Evolutionary conservation across 2,888 invertebrate genomes (phyloP), one percentile per base, ranked within the genome.

Genomic region (Steinernema scapterisci): DNA sequence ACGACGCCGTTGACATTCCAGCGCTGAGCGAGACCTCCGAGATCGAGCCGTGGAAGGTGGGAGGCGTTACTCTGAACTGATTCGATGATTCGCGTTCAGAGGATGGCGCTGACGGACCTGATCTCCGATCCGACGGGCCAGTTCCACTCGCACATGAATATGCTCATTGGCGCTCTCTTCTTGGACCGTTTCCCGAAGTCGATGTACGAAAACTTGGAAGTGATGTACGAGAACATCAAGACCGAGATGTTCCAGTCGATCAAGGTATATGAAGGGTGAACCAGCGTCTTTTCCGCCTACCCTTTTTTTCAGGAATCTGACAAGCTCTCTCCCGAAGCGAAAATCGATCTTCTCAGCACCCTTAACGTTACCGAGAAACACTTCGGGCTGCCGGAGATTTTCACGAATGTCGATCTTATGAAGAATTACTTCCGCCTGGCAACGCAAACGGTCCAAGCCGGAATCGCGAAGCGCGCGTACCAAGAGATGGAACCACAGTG

Each of bases 61-160:
- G 21, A 38, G 38, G 3, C 9, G 5, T 38, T 38, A 38, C 9
- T 3, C 38, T 38, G 38, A 38, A 38, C 3, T 38, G 38, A 38
- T 38, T 38, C n/a, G n/a, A n/a, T n/a, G n/a, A n/a, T n/a, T n/a
- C n/a, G n/a, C n/a, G n/a, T n/a, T 38, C 38, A 38, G 38, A 38
- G 38, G 9, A 9, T 38, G 5, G 38, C 38, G 38, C 3, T 38
- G 38, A 38, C 38, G 9, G 9, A 38, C 9, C 63, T 63, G 27
- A 16, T 63, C 19, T 3, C 21, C 54, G 54, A 25, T 31, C 27
- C 13, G 1, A n/a, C 11, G 27, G 38, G 31, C 38, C 31, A 31
- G 31, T 63, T 63, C 63, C 27, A 27, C 63, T 63, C 63, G 31
- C 63, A 63, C 63, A 31, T 31, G 63, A 63, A 63, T 31, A 63